Evolutionary conservation across 2,113 vertebrate species (phyloP).

Genomic region (Numida meleagris): DNA sequence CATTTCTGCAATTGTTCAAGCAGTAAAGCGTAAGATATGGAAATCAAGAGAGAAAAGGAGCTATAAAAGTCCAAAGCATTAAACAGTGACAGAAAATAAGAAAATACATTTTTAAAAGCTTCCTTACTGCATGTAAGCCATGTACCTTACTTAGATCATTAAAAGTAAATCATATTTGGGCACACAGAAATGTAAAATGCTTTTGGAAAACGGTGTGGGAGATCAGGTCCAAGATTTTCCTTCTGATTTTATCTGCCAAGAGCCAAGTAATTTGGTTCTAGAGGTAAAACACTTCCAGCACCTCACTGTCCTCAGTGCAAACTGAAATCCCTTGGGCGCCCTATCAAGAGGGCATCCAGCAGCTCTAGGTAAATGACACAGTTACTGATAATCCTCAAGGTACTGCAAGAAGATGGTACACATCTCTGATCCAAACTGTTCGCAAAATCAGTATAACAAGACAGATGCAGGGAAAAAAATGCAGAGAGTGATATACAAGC

Average conservation of each 20-base stretch:
- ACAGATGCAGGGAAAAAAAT: not conserved
- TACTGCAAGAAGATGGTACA: fast-evolving
- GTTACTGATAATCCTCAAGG: not conserved
- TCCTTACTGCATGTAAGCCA: not conserved
- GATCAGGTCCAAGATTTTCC: not conserved
- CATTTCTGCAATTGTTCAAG: not conserved
- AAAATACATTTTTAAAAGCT: not conserved
- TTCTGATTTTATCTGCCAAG: not conserved
- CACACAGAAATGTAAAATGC: not conserved
- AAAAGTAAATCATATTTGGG: not conserved
- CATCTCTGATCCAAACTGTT: not conserved
- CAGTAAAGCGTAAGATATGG: not conserved
- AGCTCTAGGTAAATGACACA: not conserved
- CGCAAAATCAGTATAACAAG: not conserved
- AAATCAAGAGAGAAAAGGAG: not conserved
- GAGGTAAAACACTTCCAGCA: not conserved
- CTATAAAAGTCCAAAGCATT: not conserved
- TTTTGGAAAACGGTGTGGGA: not conserved
- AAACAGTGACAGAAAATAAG: not conserved
- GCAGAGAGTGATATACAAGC: not conserved
- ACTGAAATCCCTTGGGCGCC: not conserved
- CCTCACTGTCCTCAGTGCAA: not conserved
- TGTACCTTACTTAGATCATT: not conserved
- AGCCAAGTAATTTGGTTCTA: not conserved
- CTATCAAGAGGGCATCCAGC: not conserved